Base-by-base conservation (phyloP, 2,888 invertebrate genomes). In the Baccha elongata region DNA sequence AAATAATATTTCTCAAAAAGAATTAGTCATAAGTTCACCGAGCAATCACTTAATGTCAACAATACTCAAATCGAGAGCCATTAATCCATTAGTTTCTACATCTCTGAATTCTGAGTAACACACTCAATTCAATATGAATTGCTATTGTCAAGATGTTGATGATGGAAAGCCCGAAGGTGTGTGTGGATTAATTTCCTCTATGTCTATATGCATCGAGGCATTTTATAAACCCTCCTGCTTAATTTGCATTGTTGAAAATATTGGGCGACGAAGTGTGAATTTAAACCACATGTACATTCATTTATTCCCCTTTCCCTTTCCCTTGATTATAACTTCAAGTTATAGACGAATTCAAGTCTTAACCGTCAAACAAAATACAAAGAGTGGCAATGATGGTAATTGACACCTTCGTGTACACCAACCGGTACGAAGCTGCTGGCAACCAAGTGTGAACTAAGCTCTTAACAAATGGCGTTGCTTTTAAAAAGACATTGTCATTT, bases 221-320 rank as follows among this genome's bases (percentile, higher is more conserved):
- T n/a, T n/a, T n/a, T n/a, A n/a, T 68, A 60, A 64, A 64, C 53
- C 69, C 62, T 23, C 64, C 37, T 15, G 44, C 35, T 75, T 44
- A 48, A 68, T 55, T 74, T 42, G 52, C 68, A 50, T 68, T 80
- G 75, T 65, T 75, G 60, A 40, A 65, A 46, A 60, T 71, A 75
- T 75, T 71, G 76, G 76, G 76, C 76, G 81, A 71, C 75, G 71
- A 76, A 76, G 71, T 81, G 81, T 81, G 76, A 81, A 76, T 53
- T 48, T 52, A 35, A 46, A 75, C 75, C 78, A 67, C 64, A 74
- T 74, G 60, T 67, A 60, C 65, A 53, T 58, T 42, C 42, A 8
- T 32, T 21, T n/a, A 13, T 15, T 29, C 32, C 42, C 1, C 32
- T 23, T 32, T n/a, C 15, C 42, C 35, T n/a, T n/a, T n/a, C n/a